These are phyloP conservation scores for Chrysolina oricalcia DNA, from an alignment of 2,888 invertebrate species.

Conservation along the genomic window DNA sequence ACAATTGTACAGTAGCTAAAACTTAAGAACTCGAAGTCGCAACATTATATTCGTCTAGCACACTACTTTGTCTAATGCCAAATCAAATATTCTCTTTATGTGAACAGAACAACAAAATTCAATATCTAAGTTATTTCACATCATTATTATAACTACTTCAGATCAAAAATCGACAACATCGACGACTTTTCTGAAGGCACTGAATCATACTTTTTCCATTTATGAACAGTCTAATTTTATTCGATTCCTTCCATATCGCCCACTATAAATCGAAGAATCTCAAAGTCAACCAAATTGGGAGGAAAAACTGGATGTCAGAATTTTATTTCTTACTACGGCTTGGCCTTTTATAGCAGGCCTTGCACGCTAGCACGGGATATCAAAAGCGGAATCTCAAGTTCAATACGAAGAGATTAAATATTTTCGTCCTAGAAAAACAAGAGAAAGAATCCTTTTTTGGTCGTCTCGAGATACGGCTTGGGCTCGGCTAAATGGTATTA, in stretches of 20 bases:
- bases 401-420: conserved; percentile 21
- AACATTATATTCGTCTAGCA: too few species aligned
- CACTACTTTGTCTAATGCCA: too few species aligned
- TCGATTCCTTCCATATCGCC: conserved; percentile 15
- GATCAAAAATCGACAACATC: neutral
- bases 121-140: too few species aligned
- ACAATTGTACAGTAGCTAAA: too few species aligned
- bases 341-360: conserved; percentile 14
- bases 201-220: neutral
- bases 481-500: conserved; percentile 6
- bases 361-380: conserved; percentile 9
- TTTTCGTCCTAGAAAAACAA: conserved; percentile 14
- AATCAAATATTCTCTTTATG: too few species aligned
- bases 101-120: too few species aligned
- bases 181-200: neutral
- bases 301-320: conserved; percentile 7
- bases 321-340: conserved; percentile 17
- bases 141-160: too few species aligned
- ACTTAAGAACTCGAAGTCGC: too few species aligned
- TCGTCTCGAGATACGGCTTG: conserved; percentile 11
- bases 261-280: conserved; percentile 10
- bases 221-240: neutral
- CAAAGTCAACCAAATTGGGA: conserved; percentile 5
- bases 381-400: neutral
- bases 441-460: conserved; percentile 17